These are phyloP conservation scores for Sebastes trivittatus DNA, from an alignment of 2,797 vertebrate species.

Conservation along the genomic window DNA sequence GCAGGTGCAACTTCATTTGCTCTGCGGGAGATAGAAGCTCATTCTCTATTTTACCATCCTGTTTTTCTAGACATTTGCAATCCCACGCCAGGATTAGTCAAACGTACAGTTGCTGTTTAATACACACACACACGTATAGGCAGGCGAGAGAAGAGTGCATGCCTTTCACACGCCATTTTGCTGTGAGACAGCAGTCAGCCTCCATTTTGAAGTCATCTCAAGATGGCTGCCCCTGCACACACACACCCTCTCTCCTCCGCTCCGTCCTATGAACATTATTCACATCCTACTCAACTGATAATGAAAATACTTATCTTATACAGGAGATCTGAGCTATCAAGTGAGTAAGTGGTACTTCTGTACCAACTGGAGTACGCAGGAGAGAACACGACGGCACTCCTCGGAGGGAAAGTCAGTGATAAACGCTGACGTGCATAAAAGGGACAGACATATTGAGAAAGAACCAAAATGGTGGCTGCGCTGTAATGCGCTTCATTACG, in stretches of 20 bases:
- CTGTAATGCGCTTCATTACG: not conserved
- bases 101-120: not conserved
- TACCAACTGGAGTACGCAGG: not conserved
- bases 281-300: not conserved
- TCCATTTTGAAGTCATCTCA: slow-evolving; percentile 61
- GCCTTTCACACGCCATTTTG: slow-evolving; percentile 12
- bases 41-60: not conserved
- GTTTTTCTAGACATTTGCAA: slow-evolving; percentile 1
- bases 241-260: not conserved
- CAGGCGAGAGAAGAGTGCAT: not conserved
- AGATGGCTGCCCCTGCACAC: slow-evolving; percentile 60
- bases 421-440: not conserved
- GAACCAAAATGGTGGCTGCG: slow-evolving; percentile 37
- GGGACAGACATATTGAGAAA: slow-evolving; percentile 29
- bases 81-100: slow-evolving; percentile 14
- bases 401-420: not conserved
- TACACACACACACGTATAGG: not conserved
- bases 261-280: slow-evolving; percentile 5
- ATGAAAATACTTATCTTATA: slow-evolving; percentile 23
- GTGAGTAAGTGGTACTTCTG: slow-evolving; percentile 17
- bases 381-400: not conserved
- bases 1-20: slow-evolving; percentile 24
- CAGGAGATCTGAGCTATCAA: slow-evolving; percentile 1
- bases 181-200: slow-evolving; percentile 27
- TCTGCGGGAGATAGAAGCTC: slow-evolving; percentile 13